phyloP scores from a whole-genome alignment of 1,140 invertebrate species.

The Heliconius hewitsoni region DNA sequence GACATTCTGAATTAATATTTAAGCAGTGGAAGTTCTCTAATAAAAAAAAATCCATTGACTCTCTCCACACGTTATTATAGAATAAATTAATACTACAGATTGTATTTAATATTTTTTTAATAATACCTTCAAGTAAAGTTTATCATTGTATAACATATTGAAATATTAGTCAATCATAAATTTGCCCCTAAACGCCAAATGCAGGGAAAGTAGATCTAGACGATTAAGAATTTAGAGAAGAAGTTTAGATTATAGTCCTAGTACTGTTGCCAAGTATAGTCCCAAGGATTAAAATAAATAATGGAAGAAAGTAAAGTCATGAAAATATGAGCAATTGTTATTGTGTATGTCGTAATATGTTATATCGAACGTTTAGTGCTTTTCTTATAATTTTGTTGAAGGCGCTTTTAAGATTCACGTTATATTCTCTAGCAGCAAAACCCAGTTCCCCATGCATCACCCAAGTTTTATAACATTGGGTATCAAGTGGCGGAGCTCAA shows the following conservation, averaged over 20 bases:
- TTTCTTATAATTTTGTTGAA: no score
- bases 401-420: no score
- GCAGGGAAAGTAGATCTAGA: background rate
- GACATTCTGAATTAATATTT: background rate
- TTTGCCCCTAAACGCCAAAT: background rate
- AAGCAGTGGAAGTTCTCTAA: background rate
- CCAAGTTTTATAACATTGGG: no score
- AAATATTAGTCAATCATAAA: background rate
- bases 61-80: no score
- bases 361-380: no score
- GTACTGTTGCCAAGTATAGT: background rate
- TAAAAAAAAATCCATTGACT: background rate
- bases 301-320: background rate
- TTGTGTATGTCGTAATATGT: background rate
- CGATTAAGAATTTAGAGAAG: background rate
- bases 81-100: background rate
- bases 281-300: no score
- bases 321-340: background rate
- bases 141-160: background rate
- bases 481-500: no score
- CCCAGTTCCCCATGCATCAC: no score
- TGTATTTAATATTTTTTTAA: background rate
- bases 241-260: background rate
- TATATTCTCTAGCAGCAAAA: no score
- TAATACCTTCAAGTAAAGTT: background rate